A percentile compares a stretch with the other conserved stretches of the same genome.
Evolutionary conservation across 1,140 invertebrate genomes (phyloP).

Genomic region (Tetramorium parvispinum): DNA sequence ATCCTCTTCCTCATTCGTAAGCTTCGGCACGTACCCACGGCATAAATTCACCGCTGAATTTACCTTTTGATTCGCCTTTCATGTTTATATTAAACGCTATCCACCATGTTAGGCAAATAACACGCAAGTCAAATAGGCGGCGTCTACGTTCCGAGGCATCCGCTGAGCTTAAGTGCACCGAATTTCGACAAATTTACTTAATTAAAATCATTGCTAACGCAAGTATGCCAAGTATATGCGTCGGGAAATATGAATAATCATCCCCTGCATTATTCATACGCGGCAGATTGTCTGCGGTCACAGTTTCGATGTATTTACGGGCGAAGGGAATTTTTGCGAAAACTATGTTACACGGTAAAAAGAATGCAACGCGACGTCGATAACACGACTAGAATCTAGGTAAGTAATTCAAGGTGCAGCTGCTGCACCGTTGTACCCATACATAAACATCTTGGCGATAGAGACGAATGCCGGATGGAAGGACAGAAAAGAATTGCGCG

Average conservation of each 20-base stretch:
- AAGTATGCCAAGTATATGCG: conserved; percentile 22
- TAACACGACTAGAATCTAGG: conserved; percentile 54
- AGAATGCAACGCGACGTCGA: conserved; percentile 8
- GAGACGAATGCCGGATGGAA: conserved; percentile 39
- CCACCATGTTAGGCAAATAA: neutral
- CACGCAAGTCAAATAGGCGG: neutral
- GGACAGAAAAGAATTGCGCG: conserved; percentile 46
- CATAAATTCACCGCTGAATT: neutral
- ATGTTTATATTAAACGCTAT: conserved; percentile 11
- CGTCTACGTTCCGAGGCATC: neutral
- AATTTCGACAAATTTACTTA: conserved; percentile 36
- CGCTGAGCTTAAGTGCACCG: neutral
- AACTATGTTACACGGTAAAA: conserved; percentile 22
- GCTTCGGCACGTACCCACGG: neutral
- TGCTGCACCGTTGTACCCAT: conserved; percentile 41
- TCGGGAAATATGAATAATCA: conserved; percentile 32
- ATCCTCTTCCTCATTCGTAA: neutral
- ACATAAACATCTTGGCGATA: conserved; percentile 52
- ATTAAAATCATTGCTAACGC: conserved; percentile 21
- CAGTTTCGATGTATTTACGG: conserved; percentile 35
- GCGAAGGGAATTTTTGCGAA: conserved; percentile 41
- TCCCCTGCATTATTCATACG: conserved; percentile 46
- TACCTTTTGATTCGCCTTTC: neutral
- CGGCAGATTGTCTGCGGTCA: neutral
- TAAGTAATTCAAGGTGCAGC: conserved; percentile 61